Evolutionary conservation across 2,113 vertebrate genomes (phyloP), one percentile per base, ranked within the genome.

Genomic region (Cynoglossus semilaevis): DNA sequence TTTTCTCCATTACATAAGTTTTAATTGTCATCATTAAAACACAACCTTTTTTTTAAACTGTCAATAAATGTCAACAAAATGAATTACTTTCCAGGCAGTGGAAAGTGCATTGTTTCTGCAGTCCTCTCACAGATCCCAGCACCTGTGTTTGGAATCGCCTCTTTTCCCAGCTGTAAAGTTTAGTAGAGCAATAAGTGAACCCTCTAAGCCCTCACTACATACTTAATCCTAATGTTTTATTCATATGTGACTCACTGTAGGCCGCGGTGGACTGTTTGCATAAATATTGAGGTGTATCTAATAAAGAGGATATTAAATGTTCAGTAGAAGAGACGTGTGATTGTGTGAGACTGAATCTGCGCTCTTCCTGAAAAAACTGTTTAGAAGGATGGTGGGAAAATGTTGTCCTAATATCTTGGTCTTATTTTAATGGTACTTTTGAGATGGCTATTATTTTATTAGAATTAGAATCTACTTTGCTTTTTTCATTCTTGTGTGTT

Each of bases 211-310:
- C 55, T 38, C 58, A 67, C 64, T 49, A 55, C 54, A 62, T 67
- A 45, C 55, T 70, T 74, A 76, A 80, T 77, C 58, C 67, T 79
- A 59, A 69, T 82, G 76, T 84, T 86, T 82, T 79, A 79, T 82
- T 79, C 74, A 79, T 82, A 42, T 72, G 70, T 70, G 65, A 60
- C 63, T 76, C 61, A 51, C 60, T 50, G 58, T 75, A 68, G 51
- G 50, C n/a, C 46, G 60, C 15, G 63, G 51, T 37, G 10, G 51
- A 63, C 75, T 79, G 76, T 82, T 75, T 79, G 67, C 61, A 75
- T 71, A 69, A 69, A 66, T 73, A 54, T 51, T 35, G 45, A 59
- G 49, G 57, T 76, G 66, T 80, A 54, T 66, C 52, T 68, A 63
- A 79, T 82, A 69, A 62, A 70, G 42, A 58, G 58, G 54, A 70